Evolutionary conservation across 2,888 invertebrate species (phyloP).

Genomic region (Drosophila macrothrix): DNA sequence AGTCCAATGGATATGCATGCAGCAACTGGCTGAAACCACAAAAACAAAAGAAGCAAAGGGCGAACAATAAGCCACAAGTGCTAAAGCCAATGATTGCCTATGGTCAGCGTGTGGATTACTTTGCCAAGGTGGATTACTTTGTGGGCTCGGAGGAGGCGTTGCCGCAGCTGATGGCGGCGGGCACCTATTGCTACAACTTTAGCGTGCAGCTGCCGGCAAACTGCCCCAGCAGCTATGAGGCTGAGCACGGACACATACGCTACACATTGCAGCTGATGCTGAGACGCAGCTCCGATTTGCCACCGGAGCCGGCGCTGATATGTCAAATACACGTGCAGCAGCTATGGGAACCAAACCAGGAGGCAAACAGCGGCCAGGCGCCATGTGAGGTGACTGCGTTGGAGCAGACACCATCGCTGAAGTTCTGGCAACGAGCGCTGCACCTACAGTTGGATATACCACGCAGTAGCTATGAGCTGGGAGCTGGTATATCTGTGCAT

Average conservation of each 20-base stretch:
- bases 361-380: slow-evolving; percentile 5
- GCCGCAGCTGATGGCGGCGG: slow-evolving; percentile 67
- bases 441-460: slow-evolving; percentile 73
- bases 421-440: slow-evolving; percentile 78
- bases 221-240: slow-evolving; percentile 77
- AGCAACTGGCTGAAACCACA: slow-evolving; percentile 72
- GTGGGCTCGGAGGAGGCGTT: slow-evolving; percentile 78
- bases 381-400: slow-evolving; percentile 43
- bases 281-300: slow-evolving; percentile 48
- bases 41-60: slow-evolving; percentile 38
- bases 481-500: slow-evolving; percentile 75
- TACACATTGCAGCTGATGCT: slow-evolving; percentile 72
- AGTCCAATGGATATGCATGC: slow-evolving; percentile 77
- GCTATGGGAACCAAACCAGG: slow-evolving; percentile 18
- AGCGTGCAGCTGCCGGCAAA: slow-evolving; percentile 72
- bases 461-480: slow-evolving; percentile 68
- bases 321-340: slow-evolving; percentile 52
- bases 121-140: slow-evolving; percentile 78
- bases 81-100: slow-evolving; percentile 28
- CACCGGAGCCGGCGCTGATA: slow-evolving; percentile 18
- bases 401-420: slow-evolving; percentile 61
- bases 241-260: slow-evolving; percentile 72
- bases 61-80: slow-evolving; percentile 26
- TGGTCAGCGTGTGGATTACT: slow-evolving; percentile 78
- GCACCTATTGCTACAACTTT: slow-evolving; percentile 75